These are phyloP conservation scores for Apotomis capreana DNA, from an alignment of 2,888 invertebrate species.

Conservation along the genomic window DNA sequence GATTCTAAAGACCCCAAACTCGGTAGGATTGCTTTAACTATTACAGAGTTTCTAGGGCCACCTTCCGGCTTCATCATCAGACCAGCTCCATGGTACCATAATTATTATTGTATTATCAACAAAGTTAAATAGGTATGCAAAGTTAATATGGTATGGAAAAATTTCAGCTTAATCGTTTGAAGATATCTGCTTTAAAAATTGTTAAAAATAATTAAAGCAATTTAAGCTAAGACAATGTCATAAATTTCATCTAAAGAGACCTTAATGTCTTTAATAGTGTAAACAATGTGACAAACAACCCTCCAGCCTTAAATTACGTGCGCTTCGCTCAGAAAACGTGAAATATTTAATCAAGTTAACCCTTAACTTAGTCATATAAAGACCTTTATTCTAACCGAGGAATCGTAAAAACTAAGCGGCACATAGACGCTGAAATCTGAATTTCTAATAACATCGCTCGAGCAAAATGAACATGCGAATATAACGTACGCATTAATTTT, in stretches of 20 bases:
- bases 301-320: background rate
- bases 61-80: too few species aligned
- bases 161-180: too few species aligned
- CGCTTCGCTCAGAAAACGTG: background rate
- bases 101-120: too few species aligned
- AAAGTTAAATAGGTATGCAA: too few species aligned
- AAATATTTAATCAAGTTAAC: conserved; percentile 51
- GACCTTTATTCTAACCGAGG: conserved; percentile 51
- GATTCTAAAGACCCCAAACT: too few species aligned
- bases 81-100: too few species aligned
- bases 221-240: background rate
- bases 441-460: conserved; percentile 75
- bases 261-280: background rate
- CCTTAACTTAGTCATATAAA: conserved; percentile 55
- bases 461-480: conserved; percentile 75
- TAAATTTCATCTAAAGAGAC: background rate
- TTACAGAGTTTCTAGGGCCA: too few species aligned
- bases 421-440: conserved; percentile 70
- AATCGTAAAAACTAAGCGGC: conserved; percentile 72
- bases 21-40: too few species aligned
- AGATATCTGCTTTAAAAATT: too few species aligned
- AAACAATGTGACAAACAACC: background rate
- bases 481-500: conserved; percentile 68
- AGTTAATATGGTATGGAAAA: too few species aligned
- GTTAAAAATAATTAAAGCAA: background rate